These are phyloP conservation scores for Acrocyrtus sp. DNA, from an alignment of 2,888 invertebrate species.

Conservation along the genomic window DNA sequence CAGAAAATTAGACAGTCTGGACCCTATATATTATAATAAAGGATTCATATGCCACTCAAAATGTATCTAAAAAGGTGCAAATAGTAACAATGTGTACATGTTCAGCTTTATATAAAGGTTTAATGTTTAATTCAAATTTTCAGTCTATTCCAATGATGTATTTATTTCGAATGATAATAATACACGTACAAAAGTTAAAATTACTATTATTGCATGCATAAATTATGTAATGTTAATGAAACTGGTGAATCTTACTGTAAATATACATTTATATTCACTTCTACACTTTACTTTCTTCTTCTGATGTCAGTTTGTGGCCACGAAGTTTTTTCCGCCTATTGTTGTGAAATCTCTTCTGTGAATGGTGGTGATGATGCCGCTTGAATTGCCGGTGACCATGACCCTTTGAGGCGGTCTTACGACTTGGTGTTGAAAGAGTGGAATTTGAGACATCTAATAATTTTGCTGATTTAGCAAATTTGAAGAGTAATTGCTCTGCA, in stretches of 20 bases:
- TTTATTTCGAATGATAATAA: background rate
- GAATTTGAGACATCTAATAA: too few species aligned
- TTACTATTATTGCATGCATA: too few species aligned
- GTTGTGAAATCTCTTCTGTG: background rate
- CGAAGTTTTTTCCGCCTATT: slow-evolving; percentile 1
- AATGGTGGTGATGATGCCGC: slow-evolving; percentile 24
- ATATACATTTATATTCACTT: too few species aligned
- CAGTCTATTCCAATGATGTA: background rate
- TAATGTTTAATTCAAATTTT: background rate
- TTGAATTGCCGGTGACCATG: slow-evolving; percentile 2
- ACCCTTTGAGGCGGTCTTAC: too few species aligned
- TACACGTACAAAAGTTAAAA: background rate
- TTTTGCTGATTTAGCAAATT: too few species aligned
- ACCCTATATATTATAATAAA: slow-evolving; percentile 54
- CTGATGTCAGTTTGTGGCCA: too few species aligned
- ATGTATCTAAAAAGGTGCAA: slow-evolving; percentile 42
- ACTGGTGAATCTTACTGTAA: too few species aligned
- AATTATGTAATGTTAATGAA: too few species aligned
- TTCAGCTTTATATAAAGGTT: background rate
- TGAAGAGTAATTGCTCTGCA: too few species aligned
- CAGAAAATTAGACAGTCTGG: slow-evolving; percentile 55
- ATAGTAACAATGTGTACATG: too few species aligned
- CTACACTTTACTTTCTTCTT: too few species aligned
- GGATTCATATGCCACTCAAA: slow-evolving; percentile 60
- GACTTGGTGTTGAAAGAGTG: too few species aligned